Conservation (phyloP, 2,797 vertebrate genomes). For the Cryptoprocta ferox region DNA sequence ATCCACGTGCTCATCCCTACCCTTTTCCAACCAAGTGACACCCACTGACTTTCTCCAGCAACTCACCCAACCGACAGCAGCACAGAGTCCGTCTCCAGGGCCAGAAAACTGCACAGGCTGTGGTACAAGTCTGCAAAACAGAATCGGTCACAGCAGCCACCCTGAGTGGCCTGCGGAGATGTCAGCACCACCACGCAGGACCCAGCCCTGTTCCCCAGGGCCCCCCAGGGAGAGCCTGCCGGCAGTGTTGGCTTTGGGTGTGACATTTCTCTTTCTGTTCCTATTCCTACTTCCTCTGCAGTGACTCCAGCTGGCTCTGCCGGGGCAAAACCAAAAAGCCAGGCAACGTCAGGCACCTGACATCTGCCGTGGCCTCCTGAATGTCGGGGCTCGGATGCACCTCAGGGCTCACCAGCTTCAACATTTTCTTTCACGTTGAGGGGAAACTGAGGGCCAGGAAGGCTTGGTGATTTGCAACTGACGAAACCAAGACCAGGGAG, state of each 20-base stretch:
- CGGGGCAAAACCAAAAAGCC: not conserved
- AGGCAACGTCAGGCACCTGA: not conserved
- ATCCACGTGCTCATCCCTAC: not conserved
- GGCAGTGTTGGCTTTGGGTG: fast-evolving
- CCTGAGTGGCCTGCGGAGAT: not conserved
- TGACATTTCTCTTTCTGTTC: not conserved
- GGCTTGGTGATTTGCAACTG: not conserved
- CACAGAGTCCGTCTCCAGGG: not conserved
- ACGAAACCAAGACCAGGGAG: not conserved
- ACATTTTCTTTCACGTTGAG: not conserved
- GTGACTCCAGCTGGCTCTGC: not conserved
- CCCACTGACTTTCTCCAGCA: not conserved
- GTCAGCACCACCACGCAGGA: not conserved
- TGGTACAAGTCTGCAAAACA: constrained; percentile 9
- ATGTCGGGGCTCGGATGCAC: fast-evolving
- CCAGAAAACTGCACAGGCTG: not conserved
- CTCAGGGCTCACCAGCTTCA: not conserved
- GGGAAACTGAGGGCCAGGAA: not conserved
- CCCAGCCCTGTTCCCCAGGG: not conserved
- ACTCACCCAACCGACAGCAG: constrained; percentile 1
- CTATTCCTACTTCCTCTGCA: not conserved
- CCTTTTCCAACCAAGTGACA: not conserved
- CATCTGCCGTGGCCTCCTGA: not conserved
- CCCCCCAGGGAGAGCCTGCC: not conserved
- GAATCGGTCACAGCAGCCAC: not conserved